Base-by-base conservation (phyloP, 2,797 vertebrate genomes). In the Sphenodon punctatus region DNA sequence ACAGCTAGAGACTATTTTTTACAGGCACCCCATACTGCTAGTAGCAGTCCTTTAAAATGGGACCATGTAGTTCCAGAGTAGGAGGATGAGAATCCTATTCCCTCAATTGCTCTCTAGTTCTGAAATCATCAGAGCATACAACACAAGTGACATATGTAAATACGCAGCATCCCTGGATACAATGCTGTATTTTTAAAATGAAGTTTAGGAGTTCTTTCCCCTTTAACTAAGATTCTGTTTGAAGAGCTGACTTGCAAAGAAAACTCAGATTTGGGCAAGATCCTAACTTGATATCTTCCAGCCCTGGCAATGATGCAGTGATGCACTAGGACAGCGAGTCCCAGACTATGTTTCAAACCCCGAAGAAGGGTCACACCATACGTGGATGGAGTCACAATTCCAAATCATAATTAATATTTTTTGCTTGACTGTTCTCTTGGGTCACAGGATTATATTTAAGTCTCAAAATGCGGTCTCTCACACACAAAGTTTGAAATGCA, bases 261-360 rank as follows among this genome's bases (percentile, higher is more conserved):
- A 5, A 36, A 5, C 53, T 58, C 32, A 12, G 34, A 23, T 8
- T 9, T 36, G 20, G 20, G 30, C 4, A 51, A 51, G 58, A 48
- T 51, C 32, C 32, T 27, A 0, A 32, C 19, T 30, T 13, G 32
- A 22, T 32, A 56, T 11, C 30, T 56, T 0, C 0, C 1, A 45
- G 20, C 55, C 66, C 32, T 27, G 72, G 4, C 32, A 6, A 36
- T 4, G 10, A 34, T 34, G 32, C 34, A 34, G 32, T 13, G 32
- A 58, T 58, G 6, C 1, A 5, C 12, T 3, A 7, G 19, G 25
- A 27, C n/a, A n/a, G n/a, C n/a, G n/a, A n/a, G n/a, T n/a, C n/a
- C n/a, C n/a, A n/a, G n/a, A n/a, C n/a, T n/a, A n/a, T n/a, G n/a
- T n/a, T n/a, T n/a, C n/a, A n/a, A n/a, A n/a, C n/a, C n/a, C n/a